A percentile compares a stretch with the other conserved stretches of the same genome.
Conservation (phyloP, 2,113 vertebrate species). For the Tetrao urogallus region DNA sequence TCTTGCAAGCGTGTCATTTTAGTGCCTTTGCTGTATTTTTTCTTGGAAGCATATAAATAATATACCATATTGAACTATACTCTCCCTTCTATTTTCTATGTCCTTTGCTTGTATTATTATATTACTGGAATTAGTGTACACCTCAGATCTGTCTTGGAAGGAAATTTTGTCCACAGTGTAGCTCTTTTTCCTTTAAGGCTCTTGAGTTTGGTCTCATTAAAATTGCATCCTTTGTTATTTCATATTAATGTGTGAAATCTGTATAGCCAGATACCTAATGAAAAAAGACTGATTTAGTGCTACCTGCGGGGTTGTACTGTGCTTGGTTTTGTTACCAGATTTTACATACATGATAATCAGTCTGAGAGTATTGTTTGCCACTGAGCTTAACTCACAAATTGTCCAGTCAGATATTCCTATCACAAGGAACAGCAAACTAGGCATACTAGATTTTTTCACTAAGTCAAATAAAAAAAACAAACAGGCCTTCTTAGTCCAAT, state of each 20-base stretch:
- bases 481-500: background rate
- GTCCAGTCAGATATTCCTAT: background rate
- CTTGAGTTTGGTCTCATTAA: background rate
- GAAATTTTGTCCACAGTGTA: background rate
- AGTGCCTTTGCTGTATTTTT: background rate
- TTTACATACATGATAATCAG: background rate
- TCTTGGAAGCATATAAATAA: rapidly evolving
- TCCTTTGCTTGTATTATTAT: background rate
- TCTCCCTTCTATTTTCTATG: background rate
- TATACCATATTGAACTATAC: background rate
- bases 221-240: background rate
- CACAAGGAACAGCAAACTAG: background rate
- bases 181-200: background rate
- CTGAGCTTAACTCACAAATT: background rate
- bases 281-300: background rate
- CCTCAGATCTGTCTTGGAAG: background rate
- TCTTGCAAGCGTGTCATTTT: background rate
- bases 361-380: background rate
- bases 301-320: background rate
- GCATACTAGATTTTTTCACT: background rate
- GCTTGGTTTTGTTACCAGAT: background rate
- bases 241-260: background rate
- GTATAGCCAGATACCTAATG: background rate
- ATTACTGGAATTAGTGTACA: rapidly evolving
- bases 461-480: background rate